phyloP scores from a whole-genome alignment of 2,888 invertebrate genomes.

The Caenorhabditis sp. region DNA sequence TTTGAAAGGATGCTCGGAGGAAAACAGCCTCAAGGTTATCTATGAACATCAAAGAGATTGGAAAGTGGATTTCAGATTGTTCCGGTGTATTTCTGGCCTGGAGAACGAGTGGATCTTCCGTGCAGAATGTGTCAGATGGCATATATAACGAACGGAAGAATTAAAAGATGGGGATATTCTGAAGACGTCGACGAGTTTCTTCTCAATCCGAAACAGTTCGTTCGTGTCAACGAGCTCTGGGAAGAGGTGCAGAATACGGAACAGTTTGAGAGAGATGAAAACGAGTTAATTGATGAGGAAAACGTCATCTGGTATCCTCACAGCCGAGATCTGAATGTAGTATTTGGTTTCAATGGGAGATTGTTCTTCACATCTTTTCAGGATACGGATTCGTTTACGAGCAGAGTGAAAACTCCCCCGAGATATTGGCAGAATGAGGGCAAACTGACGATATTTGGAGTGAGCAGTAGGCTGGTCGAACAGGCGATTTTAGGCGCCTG shows the following conservation, averaged over 20 bases:
- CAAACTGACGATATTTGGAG: slow-evolving; percentile 56
- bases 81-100: slow-evolving; percentile 70
- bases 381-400: slow-evolving; percentile 1
- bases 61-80: slow-evolving; percentile 55
- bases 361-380: background rate
- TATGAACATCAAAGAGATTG: background rate
- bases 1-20: slow-evolving; percentile 25
- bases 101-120: slow-evolving; percentile 65
- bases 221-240: slow-evolving; percentile 42
- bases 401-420: slow-evolving; percentile 3
- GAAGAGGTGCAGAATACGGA: slow-evolving; percentile 29
- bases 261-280: background rate
- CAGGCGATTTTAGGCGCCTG: no score
- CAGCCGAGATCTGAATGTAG: background rate
- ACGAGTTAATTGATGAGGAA: slow-evolving; percentile 3
- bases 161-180: slow-evolving; percentile 67
- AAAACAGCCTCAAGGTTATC: slow-evolving; percentile 29
- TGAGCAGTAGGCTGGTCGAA: no score
- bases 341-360: background rate
- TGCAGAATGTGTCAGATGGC: slow-evolving; percentile 63
- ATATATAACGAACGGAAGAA: slow-evolving; percentile 62
- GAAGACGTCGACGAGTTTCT: slow-evolving; percentile 57
- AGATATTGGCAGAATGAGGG: slow-evolving; percentile 61
- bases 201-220: slow-evolving; percentile 49
- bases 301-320: slow-evolving; percentile 34